Evolutionary conservation across 2,888 invertebrate genomes (phyloP).

Genomic region (Drosophila maculinotata): DNA sequence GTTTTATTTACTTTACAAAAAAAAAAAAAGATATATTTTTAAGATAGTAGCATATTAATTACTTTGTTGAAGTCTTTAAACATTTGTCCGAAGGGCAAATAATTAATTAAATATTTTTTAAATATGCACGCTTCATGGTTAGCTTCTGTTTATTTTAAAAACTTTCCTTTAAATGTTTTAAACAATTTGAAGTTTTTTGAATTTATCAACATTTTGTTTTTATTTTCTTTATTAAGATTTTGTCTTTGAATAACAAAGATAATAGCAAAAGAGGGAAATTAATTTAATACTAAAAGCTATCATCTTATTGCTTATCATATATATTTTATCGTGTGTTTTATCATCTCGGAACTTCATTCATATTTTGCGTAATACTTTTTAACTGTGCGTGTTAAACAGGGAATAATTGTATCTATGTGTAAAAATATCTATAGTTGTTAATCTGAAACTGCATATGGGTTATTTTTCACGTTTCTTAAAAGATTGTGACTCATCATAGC

Average conservation of each 20-base stretch:
- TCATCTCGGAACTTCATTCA: not conserved
- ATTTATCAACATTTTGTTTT: too few species aligned
- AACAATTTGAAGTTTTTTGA: not conserved
- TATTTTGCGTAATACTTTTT: not conserved
- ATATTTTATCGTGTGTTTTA: not conserved
- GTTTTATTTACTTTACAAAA: too few species aligned
- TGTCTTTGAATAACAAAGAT: not conserved
- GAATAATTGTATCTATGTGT: conserved; percentile 12
- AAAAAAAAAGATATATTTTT: too few species aligned
- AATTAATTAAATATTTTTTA: too few species aligned
- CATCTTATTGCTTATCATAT: not conserved
- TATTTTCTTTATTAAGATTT: too few species aligned
- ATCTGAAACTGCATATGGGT: conserved; percentile 20
- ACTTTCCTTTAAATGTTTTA: too few species aligned
- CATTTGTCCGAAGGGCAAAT: too few species aligned
- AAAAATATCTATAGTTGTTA: not conserved
- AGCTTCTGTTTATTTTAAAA: too few species aligned
- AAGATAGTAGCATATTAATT: too few species aligned
- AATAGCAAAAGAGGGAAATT: not conserved
- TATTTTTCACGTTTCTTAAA: conserved; percentile 46
- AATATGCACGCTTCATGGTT: too few species aligned
- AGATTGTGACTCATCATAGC: conserved; percentile 32
- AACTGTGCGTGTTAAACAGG: conserved; percentile 31
- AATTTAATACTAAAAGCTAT: too few species aligned
- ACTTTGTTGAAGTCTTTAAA: too few species aligned